phyloP scores from a whole-genome alignment of 2,113 vertebrate species.

The Plecturocebus donacophilus region DNA sequence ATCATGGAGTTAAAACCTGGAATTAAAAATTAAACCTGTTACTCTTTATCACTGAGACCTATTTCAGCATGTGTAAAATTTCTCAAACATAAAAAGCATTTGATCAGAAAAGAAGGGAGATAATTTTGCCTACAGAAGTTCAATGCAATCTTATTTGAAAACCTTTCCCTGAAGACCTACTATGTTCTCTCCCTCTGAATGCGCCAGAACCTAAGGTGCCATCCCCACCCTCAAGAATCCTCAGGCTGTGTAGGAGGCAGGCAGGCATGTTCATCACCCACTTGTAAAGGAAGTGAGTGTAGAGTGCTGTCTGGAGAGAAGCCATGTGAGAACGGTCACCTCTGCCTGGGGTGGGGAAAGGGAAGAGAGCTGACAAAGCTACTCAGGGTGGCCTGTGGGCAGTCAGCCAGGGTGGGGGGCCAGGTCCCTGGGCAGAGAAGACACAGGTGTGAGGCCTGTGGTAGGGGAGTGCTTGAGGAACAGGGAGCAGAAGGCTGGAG shows the following conservation, averaged over 20 bases:
- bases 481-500: background rate
- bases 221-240: background rate
- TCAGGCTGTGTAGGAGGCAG: background rate
- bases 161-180: background rate
- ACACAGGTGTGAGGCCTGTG: too few species aligned
- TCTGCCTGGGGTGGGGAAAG: background rate
- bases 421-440: background rate
- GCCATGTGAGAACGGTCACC: fast-evolving
- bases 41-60: background rate
- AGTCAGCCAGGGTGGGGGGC: background rate
- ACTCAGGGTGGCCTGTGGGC: background rate
- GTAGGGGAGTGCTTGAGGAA: background rate
- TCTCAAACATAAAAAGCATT: background rate
- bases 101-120: background rate
- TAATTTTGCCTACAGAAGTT: background rate
- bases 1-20: background rate
- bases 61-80: background rate
- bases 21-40: background rate
- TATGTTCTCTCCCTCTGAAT: fast-evolving
- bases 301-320: background rate
- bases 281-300: fast-evolving
- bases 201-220: background rate
- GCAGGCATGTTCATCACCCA: background rate
- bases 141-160: background rate
- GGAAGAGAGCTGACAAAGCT: background rate